Evolutionary conservation across 2,113 vertebrate genomes (phyloP).

Genomic region (Seriola dumerili): DNA sequence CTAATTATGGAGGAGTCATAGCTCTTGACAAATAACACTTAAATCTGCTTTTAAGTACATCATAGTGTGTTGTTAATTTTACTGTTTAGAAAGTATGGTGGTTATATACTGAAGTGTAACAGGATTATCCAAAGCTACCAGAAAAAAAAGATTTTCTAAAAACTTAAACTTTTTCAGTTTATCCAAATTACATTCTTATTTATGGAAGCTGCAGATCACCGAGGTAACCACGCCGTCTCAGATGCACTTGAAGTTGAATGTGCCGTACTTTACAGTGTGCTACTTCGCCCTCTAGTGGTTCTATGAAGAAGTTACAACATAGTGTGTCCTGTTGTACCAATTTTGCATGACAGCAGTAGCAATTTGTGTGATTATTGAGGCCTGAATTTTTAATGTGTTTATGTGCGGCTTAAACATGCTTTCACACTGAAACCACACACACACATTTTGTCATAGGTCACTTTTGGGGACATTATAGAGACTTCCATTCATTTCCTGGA

Average conservation of each 20-base stretch:
- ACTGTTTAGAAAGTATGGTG: no score
- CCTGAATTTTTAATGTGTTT: not conserved
- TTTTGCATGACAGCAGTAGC: not conserved
- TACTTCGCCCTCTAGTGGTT: slow-evolving; percentile 66
- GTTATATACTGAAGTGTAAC: no score
- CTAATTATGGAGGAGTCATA: no score
- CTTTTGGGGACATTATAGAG: no score
- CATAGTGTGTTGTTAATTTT: no score
- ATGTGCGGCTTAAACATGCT: not conserved
- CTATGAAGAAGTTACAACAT: slow-evolving; percentile 37
- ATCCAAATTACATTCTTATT: not conserved
- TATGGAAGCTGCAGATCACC: not conserved
- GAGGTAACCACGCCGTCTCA: not conserved
- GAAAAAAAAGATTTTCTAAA: not conserved
- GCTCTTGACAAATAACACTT: no score
- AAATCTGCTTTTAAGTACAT: no score
- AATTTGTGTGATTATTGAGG: not conserved
- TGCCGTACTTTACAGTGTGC: slow-evolving; percentile 12
- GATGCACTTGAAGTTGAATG: not conserved
- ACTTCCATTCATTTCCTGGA: no score
- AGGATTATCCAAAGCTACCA: no score
- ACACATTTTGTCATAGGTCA: not conserved
- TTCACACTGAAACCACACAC: not conserved
- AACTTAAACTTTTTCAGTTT: not conserved
- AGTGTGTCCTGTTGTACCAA: no score